Evolutionary conservation across 2,797 vertebrate genomes (phyloP).

Genomic region (Siniperca obscura): DNA sequence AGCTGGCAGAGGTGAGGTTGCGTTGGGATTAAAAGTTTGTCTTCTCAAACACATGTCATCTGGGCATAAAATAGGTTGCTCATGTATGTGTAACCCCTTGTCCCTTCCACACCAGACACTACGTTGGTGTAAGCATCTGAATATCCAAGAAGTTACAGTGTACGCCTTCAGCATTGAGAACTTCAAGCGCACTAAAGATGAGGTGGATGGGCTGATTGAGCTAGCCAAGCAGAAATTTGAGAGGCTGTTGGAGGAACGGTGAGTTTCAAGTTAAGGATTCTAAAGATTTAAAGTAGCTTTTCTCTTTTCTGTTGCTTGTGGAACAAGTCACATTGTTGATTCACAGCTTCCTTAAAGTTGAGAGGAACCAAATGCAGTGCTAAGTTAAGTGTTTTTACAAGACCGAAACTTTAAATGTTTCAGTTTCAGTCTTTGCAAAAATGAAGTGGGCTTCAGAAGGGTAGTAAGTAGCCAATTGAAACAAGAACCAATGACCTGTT

Average conservation of each 20-base stretch:
- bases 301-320: slow-evolving; percentile 6
- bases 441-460: neutral
- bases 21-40: neutral
- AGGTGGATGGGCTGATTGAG: slow-evolving; percentile 96
- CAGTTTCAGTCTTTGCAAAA: slow-evolving; percentile 8
- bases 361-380: slow-evolving; percentile 22
- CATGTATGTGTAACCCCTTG: neutral
- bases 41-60: neutral
- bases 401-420: neutral
- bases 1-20: slow-evolving; percentile 91
- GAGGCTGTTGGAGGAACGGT: slow-evolving; percentile 94
- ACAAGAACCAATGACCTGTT: neutral
- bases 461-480: no score
- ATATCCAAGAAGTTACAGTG: slow-evolving; percentile 95
- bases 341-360: slow-evolving; percentile 54
- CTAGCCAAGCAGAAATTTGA: slow-evolving; percentile 95
- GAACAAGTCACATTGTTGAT: slow-evolving; percentile 50
- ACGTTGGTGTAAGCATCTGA: slow-evolving; percentile 95
- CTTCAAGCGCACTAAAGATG: slow-evolving; percentile 95
- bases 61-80: neutral
- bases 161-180: slow-evolving; percentile 99
- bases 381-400: slow-evolving; percentile 3
- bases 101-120: slow-evolving; percentile 85
- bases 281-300: neutral
- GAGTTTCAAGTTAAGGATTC: slow-evolving; percentile 68